A percentile compares a stretch with the other conserved stretches of the same genome.
These are phyloP conservation scores for Ondatra zibethicus DNA, from an alignment of 2,113 vertebrate genomes.

Conservation along the genomic window DNA sequence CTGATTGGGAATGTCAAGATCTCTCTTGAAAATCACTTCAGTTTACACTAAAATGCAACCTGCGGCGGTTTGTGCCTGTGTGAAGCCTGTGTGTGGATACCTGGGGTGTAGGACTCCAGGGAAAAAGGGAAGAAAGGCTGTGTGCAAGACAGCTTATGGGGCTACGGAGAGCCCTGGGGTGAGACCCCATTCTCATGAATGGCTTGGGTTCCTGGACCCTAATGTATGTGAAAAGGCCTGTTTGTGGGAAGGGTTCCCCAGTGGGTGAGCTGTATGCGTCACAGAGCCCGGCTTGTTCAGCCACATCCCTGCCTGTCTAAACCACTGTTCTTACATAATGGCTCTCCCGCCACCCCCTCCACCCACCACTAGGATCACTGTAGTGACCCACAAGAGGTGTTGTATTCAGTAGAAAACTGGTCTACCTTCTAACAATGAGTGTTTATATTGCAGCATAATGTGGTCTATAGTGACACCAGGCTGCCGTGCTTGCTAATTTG, in stretches of 20 bases:
- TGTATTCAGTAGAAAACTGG: no score
- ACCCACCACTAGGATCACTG: background rate
- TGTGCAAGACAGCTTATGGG: background rate
- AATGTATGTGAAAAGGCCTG: accelerated
- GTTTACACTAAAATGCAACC: background rate
- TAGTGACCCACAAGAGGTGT: accelerated
- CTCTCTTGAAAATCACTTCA: background rate
- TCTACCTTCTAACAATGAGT: background rate
- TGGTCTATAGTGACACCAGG: no score
- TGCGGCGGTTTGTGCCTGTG: no score
- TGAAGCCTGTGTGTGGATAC: accelerated
- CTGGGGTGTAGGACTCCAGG: background rate
- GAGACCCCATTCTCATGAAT: accelerated
- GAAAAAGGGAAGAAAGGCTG: accelerated
- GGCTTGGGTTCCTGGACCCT: background rate
- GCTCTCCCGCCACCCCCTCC: background rate
- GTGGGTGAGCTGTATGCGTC: background rate
- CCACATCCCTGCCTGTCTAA: background rate
- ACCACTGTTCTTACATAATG: background rate
- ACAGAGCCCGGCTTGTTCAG: accelerated
- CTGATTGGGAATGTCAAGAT: conserved; percentile 3
- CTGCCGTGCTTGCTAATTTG: background rate
- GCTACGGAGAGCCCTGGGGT: accelerated
- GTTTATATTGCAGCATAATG: background rate
- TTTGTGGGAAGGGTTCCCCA: background rate